Evolutionary conservation across 2,888 invertebrate species (phyloP), one percentile per base, ranked within the genome.

Genomic region (Linyphia triangularis): DNA sequence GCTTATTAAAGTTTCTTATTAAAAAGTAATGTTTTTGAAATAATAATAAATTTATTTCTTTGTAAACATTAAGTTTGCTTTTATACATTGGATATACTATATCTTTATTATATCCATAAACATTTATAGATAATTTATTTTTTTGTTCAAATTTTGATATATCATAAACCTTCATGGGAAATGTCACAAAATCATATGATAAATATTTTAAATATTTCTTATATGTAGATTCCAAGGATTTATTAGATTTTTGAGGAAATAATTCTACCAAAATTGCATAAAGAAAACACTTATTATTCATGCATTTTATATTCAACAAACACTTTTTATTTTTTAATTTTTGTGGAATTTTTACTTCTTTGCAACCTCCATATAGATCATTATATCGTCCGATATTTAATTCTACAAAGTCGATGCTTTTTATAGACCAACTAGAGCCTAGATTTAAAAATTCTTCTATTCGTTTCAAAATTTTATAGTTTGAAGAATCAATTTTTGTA

Each of bases 21-120:
- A 43, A 26, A 24, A 63, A 78, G 7, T 65, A 78, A 65, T 65
- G 78, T 4, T 78, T 40, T 63, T 65, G 22, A 40, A 63, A 78
- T n/a, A 78, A 37, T n/a, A 78, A 78, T 24, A 78, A 7, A 78
- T 78, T 43, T 43, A 78, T 63, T 78, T 78, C 37, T 65, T 65
- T 78, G 24, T 78, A 24, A 37, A 43, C 22, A 65, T n/a, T 78
- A 1, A 63, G 28, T 40, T 78, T 78, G 63, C 78, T 65, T 43
- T n/a, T 65, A 40, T 78, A 78, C 22, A 78, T 78, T 40, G 63
- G 65, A 28, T 40, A 78, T 10, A 78, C 40, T 63, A 63, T n/a
- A n/a, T n/a, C 28, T 2, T n/a, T 22, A 26, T 65, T 1, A 65
- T 16, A 78, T 1, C 65, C 78, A 78, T 63, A 63, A 22, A 78